Conservation (phyloP, 2,113 vertebrate genomes). For the Prochilodus magdalenae region DNA sequence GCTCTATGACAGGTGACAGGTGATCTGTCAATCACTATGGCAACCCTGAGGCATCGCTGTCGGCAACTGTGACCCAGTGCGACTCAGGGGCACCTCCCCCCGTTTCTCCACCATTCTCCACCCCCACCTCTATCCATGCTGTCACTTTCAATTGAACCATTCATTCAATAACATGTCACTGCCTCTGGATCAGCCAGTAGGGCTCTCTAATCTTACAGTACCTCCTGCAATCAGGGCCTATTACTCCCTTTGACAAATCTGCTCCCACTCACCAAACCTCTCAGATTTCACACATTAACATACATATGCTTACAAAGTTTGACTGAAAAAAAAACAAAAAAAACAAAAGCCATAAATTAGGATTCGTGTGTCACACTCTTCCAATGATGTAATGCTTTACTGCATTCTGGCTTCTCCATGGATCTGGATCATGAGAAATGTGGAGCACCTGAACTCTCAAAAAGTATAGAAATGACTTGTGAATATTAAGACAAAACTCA, state of each 20-base stretch:
- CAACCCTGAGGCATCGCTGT: constrained; percentile 65
- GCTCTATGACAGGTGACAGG: constrained; percentile 61
- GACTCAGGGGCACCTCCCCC: constrained; percentile 37
- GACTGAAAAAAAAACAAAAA: neutral
- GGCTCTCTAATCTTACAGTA: constrained; percentile 14
- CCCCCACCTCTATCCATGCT: constrained; percentile 22
- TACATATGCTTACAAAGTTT: neutral
- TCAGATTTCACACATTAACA: neutral
- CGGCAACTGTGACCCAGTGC: constrained; percentile 62
- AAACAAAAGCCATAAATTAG: neutral
- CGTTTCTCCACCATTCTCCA: constrained; percentile 40
- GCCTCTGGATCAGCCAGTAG: constrained; percentile 1
- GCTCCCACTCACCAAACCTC: neutral
- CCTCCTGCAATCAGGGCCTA: neutral
- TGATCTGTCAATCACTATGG: constrained; percentile 64
- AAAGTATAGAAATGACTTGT: too few species aligned
- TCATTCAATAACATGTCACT: constrained; percentile 46
- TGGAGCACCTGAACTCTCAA: too few species aligned
- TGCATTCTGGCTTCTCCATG: too few species aligned
- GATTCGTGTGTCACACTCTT: neutral
- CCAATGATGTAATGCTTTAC: neutral
- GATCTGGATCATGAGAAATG: too few species aligned
- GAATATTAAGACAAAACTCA: too few species aligned
- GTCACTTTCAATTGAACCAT: constrained; percentile 48
- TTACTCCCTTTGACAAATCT: neutral